A percentile compares a stretch with the other conserved stretches of the same genome.
Conservation (phyloP, 1,140 invertebrate genomes). For the Mercenaria mercenaria region DNA sequence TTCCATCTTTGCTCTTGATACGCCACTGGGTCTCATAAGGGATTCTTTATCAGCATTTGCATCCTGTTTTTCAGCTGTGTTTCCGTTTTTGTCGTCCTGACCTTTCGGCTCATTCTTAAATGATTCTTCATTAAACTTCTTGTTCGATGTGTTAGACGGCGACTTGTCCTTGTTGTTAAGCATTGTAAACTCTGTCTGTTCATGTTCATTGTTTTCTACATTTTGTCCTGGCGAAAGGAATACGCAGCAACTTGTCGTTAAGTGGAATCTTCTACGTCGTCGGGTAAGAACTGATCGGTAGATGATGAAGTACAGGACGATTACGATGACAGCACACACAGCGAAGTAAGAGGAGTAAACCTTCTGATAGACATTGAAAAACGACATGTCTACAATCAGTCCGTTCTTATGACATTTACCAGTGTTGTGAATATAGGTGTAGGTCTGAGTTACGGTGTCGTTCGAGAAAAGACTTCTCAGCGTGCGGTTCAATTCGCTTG, state of each 20-base stretch:
- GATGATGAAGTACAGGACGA: conserved; percentile 80
- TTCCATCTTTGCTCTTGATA: conserved; percentile 74
- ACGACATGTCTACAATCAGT: conserved; percentile 66
- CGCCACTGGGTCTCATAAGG: conserved; percentile 67
- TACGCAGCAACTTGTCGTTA: conserved; percentile 69
- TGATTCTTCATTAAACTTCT: conserved; percentile 24
- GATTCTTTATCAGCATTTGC: conserved; percentile 71
- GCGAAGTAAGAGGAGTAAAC: conserved; percentile 79
- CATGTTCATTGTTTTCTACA: conserved; percentile 53
- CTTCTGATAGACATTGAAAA: conserved; percentile 76
- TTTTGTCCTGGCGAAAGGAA: conserved; percentile 49
- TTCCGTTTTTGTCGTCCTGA: conserved; percentile 32
- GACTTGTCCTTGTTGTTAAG: conserved; percentile 65
- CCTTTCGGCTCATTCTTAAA: conserved; percentile 44
- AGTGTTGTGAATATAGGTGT: conserved; percentile 11
- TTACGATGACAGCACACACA: conserved; percentile 76
- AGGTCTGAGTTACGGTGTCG: neutral
- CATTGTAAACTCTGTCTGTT: conserved; percentile 70
- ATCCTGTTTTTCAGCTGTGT: conserved; percentile 63
- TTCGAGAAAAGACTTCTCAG: neutral
- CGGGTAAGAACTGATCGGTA: conserved; percentile 79
- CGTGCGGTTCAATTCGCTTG: neutral
- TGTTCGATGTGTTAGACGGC: conserved; percentile 40
- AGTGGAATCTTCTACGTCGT: conserved; percentile 65
- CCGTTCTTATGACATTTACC: conserved; percentile 64